Evolutionary conservation across 2,888 invertebrate genomes (phyloP).

Genomic region (Melolontha melolontha): DNA sequence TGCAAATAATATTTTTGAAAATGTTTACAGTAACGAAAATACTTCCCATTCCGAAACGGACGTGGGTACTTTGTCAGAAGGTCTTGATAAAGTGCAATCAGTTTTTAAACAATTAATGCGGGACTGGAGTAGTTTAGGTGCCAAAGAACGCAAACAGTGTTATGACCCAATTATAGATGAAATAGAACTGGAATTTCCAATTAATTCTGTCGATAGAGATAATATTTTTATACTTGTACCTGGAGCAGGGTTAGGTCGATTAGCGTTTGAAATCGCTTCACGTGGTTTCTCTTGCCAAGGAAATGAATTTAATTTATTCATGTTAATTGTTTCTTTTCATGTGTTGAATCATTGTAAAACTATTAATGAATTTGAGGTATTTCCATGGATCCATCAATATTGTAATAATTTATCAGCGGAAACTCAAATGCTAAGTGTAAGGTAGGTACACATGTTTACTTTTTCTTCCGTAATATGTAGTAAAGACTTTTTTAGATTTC

Average conservation of each 20-base stretch:
- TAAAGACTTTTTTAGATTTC: constrained; percentile 71
- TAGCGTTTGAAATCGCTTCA: constrained; percentile 93
- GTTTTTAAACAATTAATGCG: constrained; percentile 96
- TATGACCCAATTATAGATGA: constrained; percentile 92
- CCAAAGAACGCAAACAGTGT: constrained; percentile 84
- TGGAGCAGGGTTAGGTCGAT: constrained; percentile 94
- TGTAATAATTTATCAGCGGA: constrained; percentile 87
- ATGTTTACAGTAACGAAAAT: constrained; percentile 67
- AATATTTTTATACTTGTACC: constrained; percentile 88
- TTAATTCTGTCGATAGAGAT: constrained; percentile 69
- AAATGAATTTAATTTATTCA: constrained; percentile 97
- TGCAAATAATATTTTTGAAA: constrained; percentile 88
- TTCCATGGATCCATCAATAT: constrained; percentile 96
- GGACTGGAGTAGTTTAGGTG: constrained; percentile 93
- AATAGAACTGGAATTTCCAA: constrained; percentile 79
- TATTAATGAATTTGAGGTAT: constrained; percentile 83
- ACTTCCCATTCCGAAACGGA: constrained; percentile 58
- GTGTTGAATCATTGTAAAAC: constrained; percentile 86
- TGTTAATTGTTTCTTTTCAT: constrained; percentile 97
- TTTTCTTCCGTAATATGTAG: constrained; percentile 14
- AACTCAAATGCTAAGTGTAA: constrained; percentile 82
- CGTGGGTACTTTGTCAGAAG: constrained; percentile 62
- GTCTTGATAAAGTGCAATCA: constrained; percentile 88
- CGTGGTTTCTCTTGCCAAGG: constrained; percentile 94
- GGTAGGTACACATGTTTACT: constrained; percentile 48